phyloP scores from a whole-genome alignment of 2,113 vertebrate genomes.

The Lepus timidus region DNA sequence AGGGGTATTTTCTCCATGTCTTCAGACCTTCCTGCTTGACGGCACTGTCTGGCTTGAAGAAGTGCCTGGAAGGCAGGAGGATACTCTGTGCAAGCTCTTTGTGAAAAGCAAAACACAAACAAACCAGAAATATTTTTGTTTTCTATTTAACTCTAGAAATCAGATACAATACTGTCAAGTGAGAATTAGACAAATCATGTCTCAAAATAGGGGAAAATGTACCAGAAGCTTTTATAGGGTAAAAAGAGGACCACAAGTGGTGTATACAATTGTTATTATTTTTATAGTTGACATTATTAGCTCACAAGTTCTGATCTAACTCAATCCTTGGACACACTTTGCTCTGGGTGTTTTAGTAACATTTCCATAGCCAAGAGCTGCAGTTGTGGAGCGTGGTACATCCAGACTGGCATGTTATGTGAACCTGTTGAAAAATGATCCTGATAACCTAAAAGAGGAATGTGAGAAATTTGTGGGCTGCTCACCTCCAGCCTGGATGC shows the following conservation, averaged over 20 bases:
- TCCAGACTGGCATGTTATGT: conserved; percentile 12
- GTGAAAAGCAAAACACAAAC: conserved; percentile 37
- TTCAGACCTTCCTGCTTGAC: not conserved
- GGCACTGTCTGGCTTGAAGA: not conserved
- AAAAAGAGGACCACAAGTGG: not conserved
- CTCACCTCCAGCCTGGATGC: conserved; percentile 54
- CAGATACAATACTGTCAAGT: not conserved
- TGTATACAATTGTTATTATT: conserved; percentile 44
- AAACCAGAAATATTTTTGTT: not conserved
- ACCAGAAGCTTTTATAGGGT: not conserved
- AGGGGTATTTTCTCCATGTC: not conserved
- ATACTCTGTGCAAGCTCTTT: not conserved
- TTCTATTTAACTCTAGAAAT: not conserved
- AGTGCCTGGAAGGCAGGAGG: not conserved
- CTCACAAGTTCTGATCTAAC: conserved; percentile 3
- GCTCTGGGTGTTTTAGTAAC: conserved; percentile 61
- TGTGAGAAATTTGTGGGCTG: conserved; percentile 70
- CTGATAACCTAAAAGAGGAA: conserved; percentile 68
- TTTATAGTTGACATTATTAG: conserved; percentile 13
- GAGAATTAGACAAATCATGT: not conserved
- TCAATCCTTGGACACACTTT: conserved; percentile 42
- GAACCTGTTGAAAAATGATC: conserved; percentile 75
- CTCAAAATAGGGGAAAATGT: not conserved
- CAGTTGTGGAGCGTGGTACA: not conserved
- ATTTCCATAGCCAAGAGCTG: conserved; percentile 46